These are phyloP conservation scores for Trichomalopsis sarcophagae DNA, from an alignment of 1,140 invertebrate genomes.

Conservation along the genomic window DNA sequence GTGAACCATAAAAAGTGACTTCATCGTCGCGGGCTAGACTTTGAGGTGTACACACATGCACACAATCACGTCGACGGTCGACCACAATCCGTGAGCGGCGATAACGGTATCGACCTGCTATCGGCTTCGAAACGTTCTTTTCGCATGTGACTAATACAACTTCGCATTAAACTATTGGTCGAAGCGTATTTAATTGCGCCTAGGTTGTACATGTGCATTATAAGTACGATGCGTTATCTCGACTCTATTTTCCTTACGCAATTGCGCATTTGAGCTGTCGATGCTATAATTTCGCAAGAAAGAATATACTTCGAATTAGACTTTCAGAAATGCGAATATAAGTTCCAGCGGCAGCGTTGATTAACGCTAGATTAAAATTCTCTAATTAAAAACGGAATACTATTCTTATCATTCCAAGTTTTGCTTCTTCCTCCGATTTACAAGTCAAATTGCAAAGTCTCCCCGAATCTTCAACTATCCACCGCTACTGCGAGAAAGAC, in stretches of 20 bases:
- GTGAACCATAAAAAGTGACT: background rate
- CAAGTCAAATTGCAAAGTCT: no score
- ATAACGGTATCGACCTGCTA: slow-evolving; percentile 9
- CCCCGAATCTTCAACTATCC: no score
- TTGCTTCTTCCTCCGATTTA: no score
- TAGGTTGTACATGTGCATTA: background rate
- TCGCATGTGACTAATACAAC: background rate
- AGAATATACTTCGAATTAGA: no score
- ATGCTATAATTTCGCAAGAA: no score
- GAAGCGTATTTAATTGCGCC: background rate
- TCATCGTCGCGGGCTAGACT: background rate
- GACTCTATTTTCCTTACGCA: background rate
- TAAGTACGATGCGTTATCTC: background rate
- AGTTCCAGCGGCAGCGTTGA: no score
- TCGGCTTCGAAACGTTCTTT: slow-evolving; percentile 8
- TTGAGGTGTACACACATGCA: background rate
- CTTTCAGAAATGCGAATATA: background rate
- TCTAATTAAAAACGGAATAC: no score
- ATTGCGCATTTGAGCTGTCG: background rate
- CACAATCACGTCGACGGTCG: background rate
- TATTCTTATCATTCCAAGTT: no score
- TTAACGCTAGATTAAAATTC: no score
- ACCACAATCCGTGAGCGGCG: slow-evolving; percentile 13
- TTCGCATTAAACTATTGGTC: background rate
- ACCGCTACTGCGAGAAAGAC: background rate